Conservation (phyloP, 37 sponge, comb jelly and placozoan genomes). For the Spongilla lacustris region DNA sequence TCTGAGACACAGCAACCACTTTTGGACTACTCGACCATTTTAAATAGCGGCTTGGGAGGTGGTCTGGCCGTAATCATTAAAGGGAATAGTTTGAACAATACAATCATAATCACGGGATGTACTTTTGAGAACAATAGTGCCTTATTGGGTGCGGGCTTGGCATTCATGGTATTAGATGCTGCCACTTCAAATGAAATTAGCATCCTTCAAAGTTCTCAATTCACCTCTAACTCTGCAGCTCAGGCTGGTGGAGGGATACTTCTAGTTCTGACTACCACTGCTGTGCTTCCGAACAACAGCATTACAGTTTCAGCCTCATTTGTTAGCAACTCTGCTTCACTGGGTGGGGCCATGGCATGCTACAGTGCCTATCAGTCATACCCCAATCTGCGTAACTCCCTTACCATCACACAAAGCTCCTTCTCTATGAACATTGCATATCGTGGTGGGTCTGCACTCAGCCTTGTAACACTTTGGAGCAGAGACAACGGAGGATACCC, state of each 20-base stretch:
- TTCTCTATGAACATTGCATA: too few species aligned
- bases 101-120: background rate
- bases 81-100: background rate
- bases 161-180: background rate
- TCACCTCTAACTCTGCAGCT: constrained; percentile 2
- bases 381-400: too few species aligned
- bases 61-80: constrained; percentile 2
- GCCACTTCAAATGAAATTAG: background rate
- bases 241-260: constrained; percentile 14
- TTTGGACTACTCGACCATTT: too few species aligned
- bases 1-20: too few species aligned
- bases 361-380: too few species aligned
- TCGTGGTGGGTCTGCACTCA: too few species aligned
- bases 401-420: too few species aligned
- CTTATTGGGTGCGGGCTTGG: constrained; percentile 25
- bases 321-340: background rate
- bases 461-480: too few species aligned
- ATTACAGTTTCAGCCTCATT: background rate
- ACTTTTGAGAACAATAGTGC: constrained; percentile 21
- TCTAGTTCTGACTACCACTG: too few species aligned
- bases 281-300: too few species aligned
- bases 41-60: constrained; percentile 19
- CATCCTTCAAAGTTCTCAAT: background rate
- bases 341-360: constrained; percentile 12
- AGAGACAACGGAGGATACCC: too few species aligned